Percentiles rank a stretch among this genome's conserved stretches.
These are phyloP conservation scores for Calliphora vomitoria DNA, from an alignment of 2,888 invertebrate genomes.

Conservation along the genomic window DNA sequence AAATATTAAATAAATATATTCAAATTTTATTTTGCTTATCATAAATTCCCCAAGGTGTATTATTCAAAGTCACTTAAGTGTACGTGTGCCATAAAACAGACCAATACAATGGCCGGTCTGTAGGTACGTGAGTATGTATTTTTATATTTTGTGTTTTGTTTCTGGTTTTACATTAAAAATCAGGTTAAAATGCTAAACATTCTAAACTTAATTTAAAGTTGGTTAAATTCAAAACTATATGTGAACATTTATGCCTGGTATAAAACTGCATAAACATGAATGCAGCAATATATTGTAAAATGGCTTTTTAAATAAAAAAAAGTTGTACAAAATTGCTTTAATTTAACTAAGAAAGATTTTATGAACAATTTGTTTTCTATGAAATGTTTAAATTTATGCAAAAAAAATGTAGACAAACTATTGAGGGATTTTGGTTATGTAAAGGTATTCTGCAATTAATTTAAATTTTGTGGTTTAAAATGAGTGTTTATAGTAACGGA, in stretches of 20 bases:
- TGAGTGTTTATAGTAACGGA: too few species aligned
- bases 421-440: too few species aligned
- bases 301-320: background rate
- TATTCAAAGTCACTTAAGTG: constrained; percentile 22
- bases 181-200: constrained; percentile 4
- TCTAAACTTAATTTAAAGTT: constrained; percentile 8
- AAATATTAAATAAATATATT: background rate
- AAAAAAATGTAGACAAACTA: too few species aligned
- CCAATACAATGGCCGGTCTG: background rate
- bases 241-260: background rate
- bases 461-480: too few species aligned
- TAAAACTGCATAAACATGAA: background rate
- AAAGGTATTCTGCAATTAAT: too few species aligned
- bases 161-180: background rate
- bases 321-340: background rate
- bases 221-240: background rate
- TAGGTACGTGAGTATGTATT: background rate
- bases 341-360: too few species aligned
- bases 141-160: background rate
- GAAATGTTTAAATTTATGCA: too few species aligned
- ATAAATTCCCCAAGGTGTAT: constrained; percentile 25
- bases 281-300: background rate
- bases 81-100: constrained; percentile 14
- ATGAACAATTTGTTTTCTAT: too few species aligned
- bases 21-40: constrained; percentile 21